Conservation (phyloP, 30 jellyfish, hydroid and myxozoan species). For the Turritopsis rubra region DNA sequence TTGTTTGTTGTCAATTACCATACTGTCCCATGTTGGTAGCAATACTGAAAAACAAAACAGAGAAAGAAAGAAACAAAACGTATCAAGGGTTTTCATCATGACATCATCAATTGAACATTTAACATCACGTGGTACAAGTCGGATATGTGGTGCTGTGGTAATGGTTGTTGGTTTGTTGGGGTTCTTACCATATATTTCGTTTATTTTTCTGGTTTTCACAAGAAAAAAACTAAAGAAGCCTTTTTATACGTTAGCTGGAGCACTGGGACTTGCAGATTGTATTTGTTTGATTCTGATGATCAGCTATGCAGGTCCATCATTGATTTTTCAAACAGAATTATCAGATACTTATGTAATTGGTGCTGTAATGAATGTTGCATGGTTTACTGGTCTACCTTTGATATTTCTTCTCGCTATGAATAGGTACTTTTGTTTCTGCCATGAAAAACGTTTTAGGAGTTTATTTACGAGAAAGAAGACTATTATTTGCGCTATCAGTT, state of each 20-base stretch:
- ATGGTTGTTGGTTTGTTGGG: constrained; percentile 6
- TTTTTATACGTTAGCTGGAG: constrained; percentile 2
- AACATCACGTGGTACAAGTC: constrained; percentile 1
- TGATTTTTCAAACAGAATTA: neutral
- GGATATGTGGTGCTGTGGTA: neutral
- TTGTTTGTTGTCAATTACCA: too few relatives aligned
- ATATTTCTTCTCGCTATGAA: neutral
- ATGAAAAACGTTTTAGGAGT: neutral
- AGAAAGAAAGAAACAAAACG: too few relatives aligned
- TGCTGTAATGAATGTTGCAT: constrained; percentile 7
- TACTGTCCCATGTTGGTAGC: too few relatives aligned
- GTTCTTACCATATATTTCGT: neutral
- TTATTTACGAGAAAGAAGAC: neutral
- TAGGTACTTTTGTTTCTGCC: constrained; percentile 18
- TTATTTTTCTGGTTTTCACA: constrained; percentile 19
- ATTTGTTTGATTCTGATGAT: constrained; percentile 14
- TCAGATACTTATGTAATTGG: neutral
- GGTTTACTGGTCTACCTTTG: constrained; percentile 22
- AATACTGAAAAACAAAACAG: too few relatives aligned
- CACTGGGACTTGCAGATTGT: constrained; percentile 20
- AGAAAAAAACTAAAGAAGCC: neutral
- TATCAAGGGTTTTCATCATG: too few relatives aligned
- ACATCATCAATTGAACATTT: neutral
- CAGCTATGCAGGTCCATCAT: constrained; percentile 9
- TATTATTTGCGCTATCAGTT: neutral